A percentile compares a stretch with the other conserved stretches of the same genome.
Evolutionary conservation across 2,113 vertebrate species (phyloP).

Genomic region (Plotosus lineatus): DNA sequence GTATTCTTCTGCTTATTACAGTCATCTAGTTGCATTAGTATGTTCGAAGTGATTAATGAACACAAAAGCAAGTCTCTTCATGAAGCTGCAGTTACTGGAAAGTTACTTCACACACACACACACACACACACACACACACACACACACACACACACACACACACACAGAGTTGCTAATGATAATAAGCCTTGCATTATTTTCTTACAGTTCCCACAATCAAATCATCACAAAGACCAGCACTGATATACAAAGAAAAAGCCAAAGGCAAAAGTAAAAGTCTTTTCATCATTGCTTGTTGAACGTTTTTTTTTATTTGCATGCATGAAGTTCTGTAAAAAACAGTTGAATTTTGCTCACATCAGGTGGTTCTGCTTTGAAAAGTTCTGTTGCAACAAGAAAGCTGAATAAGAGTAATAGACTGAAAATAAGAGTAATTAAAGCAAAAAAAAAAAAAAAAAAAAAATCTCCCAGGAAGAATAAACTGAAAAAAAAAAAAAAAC

Average conservation of each 20-base stretch:
- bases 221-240: not conserved
- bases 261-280: not conserved
- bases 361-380: not conserved
- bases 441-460: not conserved
- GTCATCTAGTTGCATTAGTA: not conserved
- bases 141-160: too few species aligned
- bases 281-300: not conserved
- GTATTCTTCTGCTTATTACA: not conserved
- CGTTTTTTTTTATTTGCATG: not conserved
- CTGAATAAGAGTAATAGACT: not conserved
- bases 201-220: not conserved
- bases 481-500: not conserved
- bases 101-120: not conserved
- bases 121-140: too few species aligned
- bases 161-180: too few species aligned
- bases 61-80: conserved; percentile 20
- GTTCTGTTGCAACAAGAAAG: not conserved
- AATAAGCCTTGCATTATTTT: not conserved
- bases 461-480: not conserved
- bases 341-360: not conserved
- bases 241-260: not conserved
- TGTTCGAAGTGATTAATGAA: not conserved
- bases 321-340: not conserved
- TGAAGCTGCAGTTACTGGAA: conserved; percentile 14
- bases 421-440: not conserved